Base-by-base conservation (phyloP, 2,888 invertebrate genomes). In the Drosophila putrida region DNA sequence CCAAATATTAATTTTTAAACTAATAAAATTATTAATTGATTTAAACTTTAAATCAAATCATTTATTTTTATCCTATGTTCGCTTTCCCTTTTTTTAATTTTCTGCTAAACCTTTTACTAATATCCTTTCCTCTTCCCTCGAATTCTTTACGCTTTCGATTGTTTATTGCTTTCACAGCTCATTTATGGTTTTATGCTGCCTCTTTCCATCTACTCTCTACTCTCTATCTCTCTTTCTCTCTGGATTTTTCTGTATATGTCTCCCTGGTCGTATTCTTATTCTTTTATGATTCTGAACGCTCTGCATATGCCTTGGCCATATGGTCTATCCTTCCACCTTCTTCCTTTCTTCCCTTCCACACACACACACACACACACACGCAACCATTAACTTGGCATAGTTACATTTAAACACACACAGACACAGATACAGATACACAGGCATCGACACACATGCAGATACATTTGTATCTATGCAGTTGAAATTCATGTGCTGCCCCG, bases 301-400 rank as follows among this genome's bases (percentile, higher is more conserved):
- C 25, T 43, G 59, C 73, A 71, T 75, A 71, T 75, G 74, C 60
- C 53, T 57, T 53, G 4, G 57, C 59, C 66, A 75, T 75, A 71
- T 75, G 75, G 44, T 59, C 13, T 47, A 57, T 63, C 47, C 75
- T 55, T 44, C 44, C 43, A 71, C 44, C 54, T 75, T 66, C 74
- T 66, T 75, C 53, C 33, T 47, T 64, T 20, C 20, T 58, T 15
- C 47, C 11, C 13, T 51, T 54, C 60, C 41, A 65, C 65, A 58
- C 43, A 50, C 43, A 54, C 36, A 39, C 67, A 43, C 44, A 35
- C 6, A 43, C 15, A 54, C 41, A 44, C 36, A 51, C 62, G 49
- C 41, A 44, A 25, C 10, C 38, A 38, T 27, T 53, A 15, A 39
- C 53, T 39, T 53, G 53, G 53, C 53, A 28, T 53, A 28, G 38